Evolutionary conservation across 2,797 vertebrate species (phyloP).

Genomic region (Mus caroli): DNA sequence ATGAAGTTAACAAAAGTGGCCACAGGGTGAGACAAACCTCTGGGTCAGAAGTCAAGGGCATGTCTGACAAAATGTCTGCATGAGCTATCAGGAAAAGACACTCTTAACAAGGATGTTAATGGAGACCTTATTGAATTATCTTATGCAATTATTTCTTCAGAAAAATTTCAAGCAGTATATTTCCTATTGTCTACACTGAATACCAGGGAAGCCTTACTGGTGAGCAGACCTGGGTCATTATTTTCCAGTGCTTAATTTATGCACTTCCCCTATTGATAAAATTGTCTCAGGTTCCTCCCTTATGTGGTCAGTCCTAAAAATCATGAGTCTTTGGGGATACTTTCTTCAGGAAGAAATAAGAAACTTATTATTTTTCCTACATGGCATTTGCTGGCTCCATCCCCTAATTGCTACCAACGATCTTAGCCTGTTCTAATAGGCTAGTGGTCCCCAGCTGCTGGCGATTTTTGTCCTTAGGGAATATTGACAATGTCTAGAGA

Average conservation of each 20-base stretch:
- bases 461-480: background rate
- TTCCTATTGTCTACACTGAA: background rate
- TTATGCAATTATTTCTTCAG: background rate
- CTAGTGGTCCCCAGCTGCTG: background rate
- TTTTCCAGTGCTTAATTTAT: background rate
- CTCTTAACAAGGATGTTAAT: background rate
- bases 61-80: background rate
- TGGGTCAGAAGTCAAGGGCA: background rate
- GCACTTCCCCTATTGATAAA: background rate
- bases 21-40: background rate
- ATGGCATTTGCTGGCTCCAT: background rate
- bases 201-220: background rate
- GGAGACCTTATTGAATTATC: background rate
- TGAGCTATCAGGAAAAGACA: background rate
- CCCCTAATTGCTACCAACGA: background rate
- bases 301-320: background rate
- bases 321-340: background rate
- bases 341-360: constrained; percentile 50
- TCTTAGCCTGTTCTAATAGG: background rate
- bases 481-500: constrained; percentile 1
- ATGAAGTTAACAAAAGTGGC: background rate
- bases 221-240: background rate
- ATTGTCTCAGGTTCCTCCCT: background rate
- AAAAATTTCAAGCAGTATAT: background rate
- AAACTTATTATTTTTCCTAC: background rate